Base-by-base conservation (phyloP, 1,140 invertebrate genomes). In the Drosophila insularis region DNA sequence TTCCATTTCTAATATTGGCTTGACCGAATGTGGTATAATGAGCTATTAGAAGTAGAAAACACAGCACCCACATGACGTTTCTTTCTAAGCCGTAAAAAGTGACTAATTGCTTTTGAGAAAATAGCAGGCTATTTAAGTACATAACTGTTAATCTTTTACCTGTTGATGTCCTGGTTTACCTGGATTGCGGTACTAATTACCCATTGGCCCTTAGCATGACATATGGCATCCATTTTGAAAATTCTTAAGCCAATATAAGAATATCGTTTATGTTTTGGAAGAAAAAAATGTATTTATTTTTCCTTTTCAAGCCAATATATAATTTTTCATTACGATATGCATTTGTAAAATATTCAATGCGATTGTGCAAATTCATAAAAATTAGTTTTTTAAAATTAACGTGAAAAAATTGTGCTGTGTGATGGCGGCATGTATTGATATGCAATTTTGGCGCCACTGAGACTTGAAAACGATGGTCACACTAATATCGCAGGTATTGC, bases 31-130 rank as follows among this genome's bases (percentile, higher is more conserved):
- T 7, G 2, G 43, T 55, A n/a, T 23, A 53, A 55, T 72, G 35
- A 0, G 59, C 32, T 23, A 71, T 53, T 4, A 80, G 14, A 23
- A 78, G 23, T 8, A 80, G 31, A 5, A 72, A 32, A 65, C 13
- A 72, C 13, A 63, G 8, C 32, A 65, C 74, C n/a, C 5, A 54
- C 77, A 89, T 80, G 63, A 66, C 71, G 62, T 17, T 63, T 14
- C 55, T 32, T 39, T 4, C 4, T 17, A 17, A 60, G 31, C 2
- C 46, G 23, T n/a, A 7, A 58, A 6, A 27, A 13, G 19, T n/a
- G 50, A 86, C 82, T 86, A 58, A 75, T 61, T 63, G 63, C 31
- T 43, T 63, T 32, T 13, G 4, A 3, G 55, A 4, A n/a, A 63
- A 50, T n/a, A 27, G 40, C 39, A 0, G 1, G 6, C 32, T 10